Conservation (phyloP, 2,888 invertebrate genomes). For the Tricholauxania praeusta region DNA sequence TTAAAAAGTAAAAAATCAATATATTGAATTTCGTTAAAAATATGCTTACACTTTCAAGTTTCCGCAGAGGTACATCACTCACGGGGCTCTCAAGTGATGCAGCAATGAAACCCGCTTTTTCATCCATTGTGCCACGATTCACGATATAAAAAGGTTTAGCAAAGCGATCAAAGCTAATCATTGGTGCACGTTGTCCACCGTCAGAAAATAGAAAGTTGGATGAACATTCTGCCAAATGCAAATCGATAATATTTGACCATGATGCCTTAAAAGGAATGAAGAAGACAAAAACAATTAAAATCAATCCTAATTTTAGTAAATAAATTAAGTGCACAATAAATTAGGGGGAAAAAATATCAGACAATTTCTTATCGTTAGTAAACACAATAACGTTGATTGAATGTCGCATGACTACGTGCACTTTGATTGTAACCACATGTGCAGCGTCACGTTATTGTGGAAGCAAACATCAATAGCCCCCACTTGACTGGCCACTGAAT, state of each 20-base stretch:
- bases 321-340: neutral
- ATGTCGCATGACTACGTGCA: no score
- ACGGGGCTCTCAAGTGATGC: slow-evolving; percentile 50
- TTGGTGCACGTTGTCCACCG: slow-evolving; percentile 54
- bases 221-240: slow-evolving; percentile 75
- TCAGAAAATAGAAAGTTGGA: slow-evolving; percentile 75
- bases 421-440: no score
- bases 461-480: neutral
- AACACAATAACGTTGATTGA: no score
- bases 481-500: neutral
- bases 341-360: slow-evolving; percentile 4
- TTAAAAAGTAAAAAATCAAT: neutral
- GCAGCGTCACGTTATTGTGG: no score
- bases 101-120: slow-evolving; percentile 68
- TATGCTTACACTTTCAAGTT: slow-evolving; percentile 56
- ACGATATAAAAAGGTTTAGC: slow-evolving; percentile 78
- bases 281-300: no score
- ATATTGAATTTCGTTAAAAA: neutral
- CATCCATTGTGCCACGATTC: slow-evolving; percentile 77
- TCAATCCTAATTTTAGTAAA: no score
- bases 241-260: slow-evolving; percentile 79
- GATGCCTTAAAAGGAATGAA: slow-evolving; percentile 70
- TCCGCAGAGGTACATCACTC: slow-evolving; percentile 55
- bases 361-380: no score
- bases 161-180: slow-evolving; percentile 73